Conservation (phyloP, 2,113 vertebrate species). For the Donacobius atricapilla region DNA sequence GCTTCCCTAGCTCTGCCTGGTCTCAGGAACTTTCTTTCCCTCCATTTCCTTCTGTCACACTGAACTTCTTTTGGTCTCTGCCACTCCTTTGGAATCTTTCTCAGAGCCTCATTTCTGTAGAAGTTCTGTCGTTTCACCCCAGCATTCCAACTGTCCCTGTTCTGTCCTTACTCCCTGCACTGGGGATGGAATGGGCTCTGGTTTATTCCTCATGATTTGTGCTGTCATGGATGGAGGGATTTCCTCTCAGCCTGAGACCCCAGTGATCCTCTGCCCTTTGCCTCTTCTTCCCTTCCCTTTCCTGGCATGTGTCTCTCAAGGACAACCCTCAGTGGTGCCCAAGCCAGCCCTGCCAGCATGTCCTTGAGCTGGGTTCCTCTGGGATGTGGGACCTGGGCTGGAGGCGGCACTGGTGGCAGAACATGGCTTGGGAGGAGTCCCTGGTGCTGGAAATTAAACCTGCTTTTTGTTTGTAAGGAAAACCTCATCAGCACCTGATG, state of each 20-base stretch:
- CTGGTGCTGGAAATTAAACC: neutral
- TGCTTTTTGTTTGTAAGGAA: neutral
- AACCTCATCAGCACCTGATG: neutral
- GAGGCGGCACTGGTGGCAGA: neutral
- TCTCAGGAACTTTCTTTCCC: neutral
- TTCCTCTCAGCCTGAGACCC: neutral
- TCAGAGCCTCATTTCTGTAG: neutral
- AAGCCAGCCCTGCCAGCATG: neutral
- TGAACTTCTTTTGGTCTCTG: neutral
- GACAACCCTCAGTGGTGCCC: neutral
- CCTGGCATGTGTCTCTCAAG: neutral
- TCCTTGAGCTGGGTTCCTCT: neutral
- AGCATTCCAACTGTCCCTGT: neutral
- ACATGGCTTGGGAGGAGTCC: neutral
- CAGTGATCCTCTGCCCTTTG: neutral
- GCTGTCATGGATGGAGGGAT: no score
- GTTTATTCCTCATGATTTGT: neutral
- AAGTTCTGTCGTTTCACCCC: neutral
- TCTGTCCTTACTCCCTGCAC: accelerated
- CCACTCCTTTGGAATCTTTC: neutral
- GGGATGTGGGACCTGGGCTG: accelerated
- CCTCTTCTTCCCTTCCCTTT: neutral
- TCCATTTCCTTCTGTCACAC: neutral
- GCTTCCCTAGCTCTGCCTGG: neutral
- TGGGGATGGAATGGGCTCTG: neutral